Conservation (phyloP, 2,797 vertebrate species). For the Crax fasciolata region DNA sequence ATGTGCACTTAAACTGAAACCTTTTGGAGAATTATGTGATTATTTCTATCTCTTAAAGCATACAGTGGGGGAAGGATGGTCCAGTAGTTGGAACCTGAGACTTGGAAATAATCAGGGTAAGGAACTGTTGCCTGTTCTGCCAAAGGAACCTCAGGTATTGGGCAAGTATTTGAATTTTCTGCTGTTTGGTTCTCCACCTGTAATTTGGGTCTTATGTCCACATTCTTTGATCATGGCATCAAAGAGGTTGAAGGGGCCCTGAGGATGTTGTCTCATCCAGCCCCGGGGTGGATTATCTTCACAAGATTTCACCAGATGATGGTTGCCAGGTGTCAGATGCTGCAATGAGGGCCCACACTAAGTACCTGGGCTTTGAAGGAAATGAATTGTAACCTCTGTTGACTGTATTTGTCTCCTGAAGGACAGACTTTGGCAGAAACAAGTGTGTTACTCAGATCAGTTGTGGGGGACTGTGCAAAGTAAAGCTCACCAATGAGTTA, state of each 20-base stretch:
- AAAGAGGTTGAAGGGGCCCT: neutral
- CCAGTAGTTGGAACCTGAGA: neutral
- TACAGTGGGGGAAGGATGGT: neutral
- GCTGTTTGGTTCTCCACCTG: neutral
- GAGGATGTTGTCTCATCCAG: neutral
- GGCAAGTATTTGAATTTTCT: neutral
- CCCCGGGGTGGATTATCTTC: neutral
- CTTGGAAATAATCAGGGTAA: accelerated
- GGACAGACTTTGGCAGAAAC: conserved; percentile 67
- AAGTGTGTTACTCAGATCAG: conserved; percentile 47
- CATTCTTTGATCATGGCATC: accelerated
- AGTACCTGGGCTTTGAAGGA: neutral
- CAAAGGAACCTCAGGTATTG: neutral
- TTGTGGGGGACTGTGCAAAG: conserved; percentile 28
- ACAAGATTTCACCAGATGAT: too few species aligned
- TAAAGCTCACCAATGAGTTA: neutral
- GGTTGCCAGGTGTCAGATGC: neutral
- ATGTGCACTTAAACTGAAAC: neutral
- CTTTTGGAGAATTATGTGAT: accelerated
- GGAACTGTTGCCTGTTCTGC: neutral
- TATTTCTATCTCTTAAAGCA: neutral
- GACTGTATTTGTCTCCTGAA: neutral
- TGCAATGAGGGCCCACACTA: neutral
- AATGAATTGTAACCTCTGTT: conserved; percentile 66
- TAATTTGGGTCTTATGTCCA: neutral